Evolutionary conservation across 1,140 invertebrate species (phyloP), one percentile per base, ranked within the genome.

Genomic region (Calephelis nemesis): DNA sequence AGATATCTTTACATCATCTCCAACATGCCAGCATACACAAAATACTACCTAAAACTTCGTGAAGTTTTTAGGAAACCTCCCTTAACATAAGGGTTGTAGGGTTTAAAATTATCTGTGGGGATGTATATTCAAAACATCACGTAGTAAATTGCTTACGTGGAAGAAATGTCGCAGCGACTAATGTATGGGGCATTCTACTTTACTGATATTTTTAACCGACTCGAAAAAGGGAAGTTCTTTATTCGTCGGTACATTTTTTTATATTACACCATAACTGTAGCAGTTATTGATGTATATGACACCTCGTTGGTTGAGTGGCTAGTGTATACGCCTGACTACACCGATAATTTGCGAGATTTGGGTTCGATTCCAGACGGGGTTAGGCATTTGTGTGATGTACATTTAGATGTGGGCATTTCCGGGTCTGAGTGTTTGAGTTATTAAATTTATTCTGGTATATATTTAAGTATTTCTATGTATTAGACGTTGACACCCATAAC

Each of bases 101-200:
- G 54, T 58, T 30, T 6, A 19, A 58, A 39, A 10, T 39, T 12
- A 10, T 4, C 30, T 58, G 54, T 58, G 11, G 10, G 7, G 12
- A 11, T 10, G 54, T 39, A 15, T 5, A 39, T 58, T 39, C 54
- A 30, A 40, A 39, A 39, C 30, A 30, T 58, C 54, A 58, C 54
- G 54, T 58, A 58, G 54, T 58, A 58, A 58, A 58, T 58, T 58
- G 54, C 30, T 39, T 39, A 58, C 54, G 11, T 30, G 54, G 54
- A 30, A 30, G 54, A 12, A 39, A 58, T 12, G 10, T 58, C 54
- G 15, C 12, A 13, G 15, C 30, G 30, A 19, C 54, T 58, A 58
- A 58, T 58, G 54, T 45, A 45, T 58, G 54, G 11, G 12, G 39
- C 19, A 58, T 11, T 30, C 5, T 7, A 54, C 30, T 19, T 12